Evolutionary conservation across 2,113 vertebrate species (phyloP).

Genomic region (Galemys pyrenaicus): DNA sequence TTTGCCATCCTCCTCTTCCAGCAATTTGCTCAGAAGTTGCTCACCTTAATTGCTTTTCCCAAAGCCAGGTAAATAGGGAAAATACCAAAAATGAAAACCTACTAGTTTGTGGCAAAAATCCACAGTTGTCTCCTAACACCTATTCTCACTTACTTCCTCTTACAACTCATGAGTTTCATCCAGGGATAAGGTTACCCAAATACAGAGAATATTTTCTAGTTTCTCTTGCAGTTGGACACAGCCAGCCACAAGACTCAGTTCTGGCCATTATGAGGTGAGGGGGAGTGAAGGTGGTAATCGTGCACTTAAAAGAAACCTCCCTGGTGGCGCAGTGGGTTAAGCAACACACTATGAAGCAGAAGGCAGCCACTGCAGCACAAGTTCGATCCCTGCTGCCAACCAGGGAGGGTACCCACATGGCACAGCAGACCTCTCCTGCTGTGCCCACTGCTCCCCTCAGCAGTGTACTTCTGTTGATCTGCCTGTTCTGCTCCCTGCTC

Average conservation of each 20-base stretch:
- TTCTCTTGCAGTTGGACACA: background rate
- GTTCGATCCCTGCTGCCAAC: no score
- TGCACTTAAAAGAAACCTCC: background rate
- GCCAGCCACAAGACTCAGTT: background rate
- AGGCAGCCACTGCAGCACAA: no score
- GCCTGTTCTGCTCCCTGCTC: no score
- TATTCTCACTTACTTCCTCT: background rate
- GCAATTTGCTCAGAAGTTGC: background rate
- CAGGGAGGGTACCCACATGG: no score
- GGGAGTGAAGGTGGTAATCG: background rate
- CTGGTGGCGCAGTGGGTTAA: no score
- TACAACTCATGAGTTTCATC: background rate
- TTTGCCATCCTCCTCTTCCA: background rate
- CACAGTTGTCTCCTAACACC: background rate
- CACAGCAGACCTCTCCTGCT: no score
- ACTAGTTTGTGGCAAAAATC: background rate
- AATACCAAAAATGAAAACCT: background rate
- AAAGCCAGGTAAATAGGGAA: background rate
- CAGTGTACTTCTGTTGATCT: no score
- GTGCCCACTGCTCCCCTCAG: no score
- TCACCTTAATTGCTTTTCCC: background rate
- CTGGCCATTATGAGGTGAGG: background rate
- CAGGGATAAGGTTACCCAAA: background rate
- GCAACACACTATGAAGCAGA: no score
- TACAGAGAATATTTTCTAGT: background rate